Conservation (phyloP, 2,113 vertebrate genomes). For the Vidua chalybeata region DNA sequence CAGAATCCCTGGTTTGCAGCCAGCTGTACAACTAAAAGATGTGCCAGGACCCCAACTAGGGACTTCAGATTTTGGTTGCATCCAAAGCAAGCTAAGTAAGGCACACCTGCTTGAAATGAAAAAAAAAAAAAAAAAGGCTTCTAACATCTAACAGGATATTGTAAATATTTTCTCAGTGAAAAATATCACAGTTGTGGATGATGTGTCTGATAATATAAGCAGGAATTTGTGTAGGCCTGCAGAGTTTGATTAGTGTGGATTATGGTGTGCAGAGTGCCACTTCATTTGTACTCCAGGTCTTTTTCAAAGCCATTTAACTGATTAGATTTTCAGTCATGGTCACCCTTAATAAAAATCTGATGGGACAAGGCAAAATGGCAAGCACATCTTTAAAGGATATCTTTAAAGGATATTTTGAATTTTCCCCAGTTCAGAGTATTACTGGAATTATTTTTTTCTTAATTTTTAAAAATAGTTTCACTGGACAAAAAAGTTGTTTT, state of each 20-base stretch:
- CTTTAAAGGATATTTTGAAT: neutral
- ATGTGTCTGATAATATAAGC: neutral
- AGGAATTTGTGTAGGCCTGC: neutral
- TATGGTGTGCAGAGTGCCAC: neutral
- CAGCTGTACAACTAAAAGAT: neutral
- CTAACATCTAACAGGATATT: neutral
- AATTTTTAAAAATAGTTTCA: neutral
- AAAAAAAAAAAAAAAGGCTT: neutral
- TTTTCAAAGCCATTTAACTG: neutral
- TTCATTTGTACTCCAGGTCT: neutral
- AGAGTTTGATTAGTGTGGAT: neutral
- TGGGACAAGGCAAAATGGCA: neutral
- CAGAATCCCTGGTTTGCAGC: neutral
- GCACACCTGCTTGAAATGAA: neutral
- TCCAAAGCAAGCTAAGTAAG: neutral
- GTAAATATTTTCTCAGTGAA: neutral
- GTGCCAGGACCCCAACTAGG: rapidly evolving
- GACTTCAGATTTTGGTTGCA: neutral
- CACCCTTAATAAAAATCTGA: neutral
- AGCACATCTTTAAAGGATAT: neutral
- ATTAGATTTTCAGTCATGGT: neutral
- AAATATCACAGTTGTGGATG: neutral
- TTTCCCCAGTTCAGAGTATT: neutral
- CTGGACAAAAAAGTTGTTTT: rapidly evolving
- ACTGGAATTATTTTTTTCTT: neutral